Evolutionary conservation across 1,140 invertebrate genomes (phyloP).

Genomic region (Drosophila hydei): DNA sequence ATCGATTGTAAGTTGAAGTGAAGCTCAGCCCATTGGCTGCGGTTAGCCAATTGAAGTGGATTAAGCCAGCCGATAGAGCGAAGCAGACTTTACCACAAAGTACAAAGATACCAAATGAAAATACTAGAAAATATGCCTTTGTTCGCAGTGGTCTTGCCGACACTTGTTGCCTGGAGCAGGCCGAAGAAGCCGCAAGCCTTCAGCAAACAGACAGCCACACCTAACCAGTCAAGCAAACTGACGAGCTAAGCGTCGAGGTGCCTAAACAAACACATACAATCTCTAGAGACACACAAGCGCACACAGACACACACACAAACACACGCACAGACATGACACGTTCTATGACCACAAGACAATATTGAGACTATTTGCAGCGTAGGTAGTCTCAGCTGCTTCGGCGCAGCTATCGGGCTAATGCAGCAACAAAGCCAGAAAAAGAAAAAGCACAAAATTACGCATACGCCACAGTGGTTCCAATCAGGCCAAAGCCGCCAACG

Average conservation of each 20-base stretch:
- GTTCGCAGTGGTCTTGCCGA: background rate
- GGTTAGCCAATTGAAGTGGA: slow-evolving; percentile 23
- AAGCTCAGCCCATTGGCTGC: background rate
- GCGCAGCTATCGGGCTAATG: slow-evolving; percentile 34
- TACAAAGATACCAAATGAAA: slow-evolving; percentile 14
- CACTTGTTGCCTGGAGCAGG: slow-evolving; percentile 60
- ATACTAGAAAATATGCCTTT: slow-evolving; percentile 21
- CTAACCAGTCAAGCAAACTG: slow-evolving; percentile 45
- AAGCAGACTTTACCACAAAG: background rate
- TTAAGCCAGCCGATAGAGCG: background rate
- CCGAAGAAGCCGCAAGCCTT: slow-evolving; percentile 25
- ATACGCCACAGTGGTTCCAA: slow-evolving; percentile 62
- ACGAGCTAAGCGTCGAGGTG: slow-evolving; percentile 40
- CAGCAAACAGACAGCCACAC: slow-evolving; percentile 53
- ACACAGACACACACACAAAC: slow-evolving; percentile 21
- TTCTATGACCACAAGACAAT: slow-evolving; percentile 19
- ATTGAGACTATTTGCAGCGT: slow-evolving; percentile 12
- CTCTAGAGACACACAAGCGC: slow-evolving; percentile 9
- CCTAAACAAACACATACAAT: slow-evolving; percentile 56
- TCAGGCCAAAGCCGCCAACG: slow-evolving; percentile 35
- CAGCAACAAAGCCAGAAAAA: slow-evolving; percentile 21
- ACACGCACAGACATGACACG: background rate
- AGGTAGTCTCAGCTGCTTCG: slow-evolving; percentile 12
- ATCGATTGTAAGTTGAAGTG: background rate
- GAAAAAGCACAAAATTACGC: slow-evolving; percentile 35